Base-by-base conservation (phyloP, 2,888 invertebrate genomes). In the Augochlorella aurata region DNA sequence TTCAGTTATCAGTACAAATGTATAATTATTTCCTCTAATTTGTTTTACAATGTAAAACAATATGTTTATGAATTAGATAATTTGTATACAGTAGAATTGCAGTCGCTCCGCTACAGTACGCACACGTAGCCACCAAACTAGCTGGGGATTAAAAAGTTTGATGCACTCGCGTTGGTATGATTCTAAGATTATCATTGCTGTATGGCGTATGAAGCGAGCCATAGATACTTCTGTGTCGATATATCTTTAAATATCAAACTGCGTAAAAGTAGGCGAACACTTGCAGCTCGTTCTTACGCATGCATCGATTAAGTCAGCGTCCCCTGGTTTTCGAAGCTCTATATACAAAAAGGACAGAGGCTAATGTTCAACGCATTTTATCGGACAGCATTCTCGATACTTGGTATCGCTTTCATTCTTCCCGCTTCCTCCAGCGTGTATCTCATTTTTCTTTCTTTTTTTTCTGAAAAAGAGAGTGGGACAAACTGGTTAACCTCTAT, bases 401-500 rank as follows among this genome's bases (percentile, higher is more conserved):
- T 72, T 47, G 8, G 77, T 83, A 83, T 87, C 85, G 76, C 80
- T 81, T 70, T 85, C 74, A 65, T 75, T 81, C 87, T 79, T 79
- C 81, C 74, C 77, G 21, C 84, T 78, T 69, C 77, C 65, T 79
- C 85, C 49, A 54, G 1, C 50, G 21, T 45, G 63, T 77, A 75
- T 77, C 49, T 67, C 44, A 65, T 67, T 74, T 78, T 81, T 58
- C 77, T 86, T 78, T 84, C 80, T 79, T 81, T 87, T 89, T 90
- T 90, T 89, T 88, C 83, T 82, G 83, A 82, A 88, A 90, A 91
- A 89, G 90, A 92, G 93, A 92, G 93, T 92, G 93, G 93, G 92
- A 92, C 92, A 93, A 93, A 93, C 93, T 93, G 93, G 93, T 93
- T 93, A 92, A 92, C 93, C 92, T 93, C 92, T 92, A 89, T 89